phyloP scores from a whole-genome alignment of 1,140 invertebrate genomes.

The Zaprionus ornatus region DNA sequence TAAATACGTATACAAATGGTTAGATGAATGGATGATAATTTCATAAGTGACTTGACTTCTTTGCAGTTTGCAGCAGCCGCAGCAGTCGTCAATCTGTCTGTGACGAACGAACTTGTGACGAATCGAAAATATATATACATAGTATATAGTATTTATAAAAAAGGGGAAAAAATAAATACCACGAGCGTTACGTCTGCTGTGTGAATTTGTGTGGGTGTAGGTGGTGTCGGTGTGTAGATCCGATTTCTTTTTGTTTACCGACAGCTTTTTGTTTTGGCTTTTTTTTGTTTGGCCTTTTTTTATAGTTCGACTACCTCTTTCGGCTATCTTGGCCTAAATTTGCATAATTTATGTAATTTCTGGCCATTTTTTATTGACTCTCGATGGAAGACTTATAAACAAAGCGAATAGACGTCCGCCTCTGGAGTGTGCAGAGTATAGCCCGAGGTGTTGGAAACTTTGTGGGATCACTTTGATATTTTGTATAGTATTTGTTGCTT shows the following conservation, averaged over 20 bases:
- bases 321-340: slow-evolving; percentile 58
- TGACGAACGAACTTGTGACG: slow-evolving; percentile 20
- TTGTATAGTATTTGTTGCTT: background rate
- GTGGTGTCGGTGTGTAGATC: slow-evolving; percentile 43
- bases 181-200: slow-evolving; percentile 23
- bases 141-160: background rate
- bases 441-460: slow-evolving; percentile 21
- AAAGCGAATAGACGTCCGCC: slow-evolving; percentile 19
- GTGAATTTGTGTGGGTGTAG: slow-evolving; percentile 15
- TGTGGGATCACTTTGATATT: background rate
- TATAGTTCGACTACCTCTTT: slow-evolving; percentile 53
- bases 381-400: slow-evolving; percentile 22
- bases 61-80: slow-evolving; percentile 13
- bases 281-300: slow-evolving; percentile 29
- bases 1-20: background rate
- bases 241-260: slow-evolving; percentile 50
- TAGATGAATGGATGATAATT: slow-evolving; percentile 26
- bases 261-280: slow-evolving; percentile 22
- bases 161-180: background rate
- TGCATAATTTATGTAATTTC: slow-evolving; percentile 67
- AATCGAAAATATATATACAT: slow-evolving; percentile 12
- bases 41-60: slow-evolving; percentile 45
- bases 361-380: slow-evolving; percentile 40
- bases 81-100: slow-evolving; percentile 20
- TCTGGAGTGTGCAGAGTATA: background rate